phyloP scores from a whole-genome alignment of 1,140 invertebrate species.

The Drosophila bocki region DNA sequence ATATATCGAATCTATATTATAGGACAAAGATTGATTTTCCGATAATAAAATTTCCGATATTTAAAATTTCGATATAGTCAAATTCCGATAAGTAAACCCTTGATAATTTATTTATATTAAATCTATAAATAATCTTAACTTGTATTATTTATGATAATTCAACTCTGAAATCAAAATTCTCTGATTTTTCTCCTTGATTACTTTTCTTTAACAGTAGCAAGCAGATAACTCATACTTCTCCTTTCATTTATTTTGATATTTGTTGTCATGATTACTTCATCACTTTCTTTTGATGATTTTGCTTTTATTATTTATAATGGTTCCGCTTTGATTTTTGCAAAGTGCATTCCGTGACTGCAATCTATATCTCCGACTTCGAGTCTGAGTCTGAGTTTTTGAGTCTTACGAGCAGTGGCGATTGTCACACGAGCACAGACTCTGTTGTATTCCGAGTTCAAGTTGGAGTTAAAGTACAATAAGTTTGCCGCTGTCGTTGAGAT shows the following conservation, averaged over 20 bases:
- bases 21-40: too few species aligned
- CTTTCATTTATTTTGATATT: neutral
- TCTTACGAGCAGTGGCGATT: conserved; percentile 53
- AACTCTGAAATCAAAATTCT: neutral
- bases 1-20: too few species aligned
- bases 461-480: conserved; percentile 56
- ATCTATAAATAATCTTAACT: neutral
- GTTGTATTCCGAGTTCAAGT: conserved; percentile 13
- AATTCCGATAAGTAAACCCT: too few species aligned
- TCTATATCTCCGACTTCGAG: conserved; percentile 23
- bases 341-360: conserved; percentile 38
- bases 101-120: neutral
- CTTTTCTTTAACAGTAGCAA: neutral
- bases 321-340: conserved; percentile 25
- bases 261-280: conserved; percentile 11
- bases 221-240: neutral
- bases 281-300: conserved; percentile 19
- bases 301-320: neutral
- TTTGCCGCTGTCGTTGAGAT: conserved; percentile 18
- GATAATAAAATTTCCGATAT: too few species aligned
- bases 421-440: conserved; percentile 58
- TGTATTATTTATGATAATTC: neutral
- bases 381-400: conserved; percentile 26
- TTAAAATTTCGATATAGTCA: too few species aligned
- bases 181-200: neutral